Percentiles rank a stretch among this genome's conserved stretches.
Evolutionary conservation across 2,797 vertebrate genomes (phyloP).

Genomic region (Pangasius larnaudii): DNA sequence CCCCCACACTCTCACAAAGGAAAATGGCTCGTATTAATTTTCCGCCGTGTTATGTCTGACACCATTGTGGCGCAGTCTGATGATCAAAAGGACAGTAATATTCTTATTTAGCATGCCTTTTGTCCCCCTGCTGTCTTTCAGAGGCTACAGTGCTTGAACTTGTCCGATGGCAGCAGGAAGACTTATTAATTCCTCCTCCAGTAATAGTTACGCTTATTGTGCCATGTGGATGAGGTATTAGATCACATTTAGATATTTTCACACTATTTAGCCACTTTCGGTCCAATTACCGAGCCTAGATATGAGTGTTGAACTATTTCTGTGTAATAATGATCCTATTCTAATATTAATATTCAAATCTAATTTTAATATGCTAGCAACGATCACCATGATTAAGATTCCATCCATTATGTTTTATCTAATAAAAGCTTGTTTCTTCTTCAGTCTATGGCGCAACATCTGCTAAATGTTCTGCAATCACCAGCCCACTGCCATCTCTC

Average conservation of each 20-base stretch:
- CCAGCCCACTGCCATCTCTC: conserved; percentile 79
- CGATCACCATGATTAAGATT: not conserved
- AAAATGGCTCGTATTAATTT: conserved; percentile 58
- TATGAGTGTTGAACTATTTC: conserved; percentile 11
- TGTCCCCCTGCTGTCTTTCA: conserved; percentile 62
- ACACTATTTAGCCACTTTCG: conserved; percentile 38
- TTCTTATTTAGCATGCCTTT: conserved; percentile 63
- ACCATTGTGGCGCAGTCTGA: conserved; percentile 58
- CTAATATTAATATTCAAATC: not conserved
- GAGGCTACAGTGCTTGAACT: conserved; percentile 62
- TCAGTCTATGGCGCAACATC: conserved; percentile 61
- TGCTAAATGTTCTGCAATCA: conserved; percentile 83
- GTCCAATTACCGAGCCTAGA: not conserved
- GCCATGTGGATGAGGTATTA: conserved; percentile 50
- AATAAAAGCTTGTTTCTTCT: conserved; percentile 5
- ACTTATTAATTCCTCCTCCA: conserved; percentile 61
- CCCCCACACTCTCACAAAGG: conserved; percentile 20
- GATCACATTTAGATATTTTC: conserved; percentile 38
- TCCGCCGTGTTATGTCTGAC: conserved; percentile 56
- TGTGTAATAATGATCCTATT: conserved; percentile 8
- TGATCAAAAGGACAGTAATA: conserved; percentile 60
- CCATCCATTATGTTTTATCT: not conserved
- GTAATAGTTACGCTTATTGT: conserved; percentile 51
- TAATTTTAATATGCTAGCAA: not conserved
- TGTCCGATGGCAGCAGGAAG: conserved; percentile 65